Evolutionary conservation across 1,140 invertebrate species (phyloP), one percentile per base, ranked within the genome.

Genomic region (Drosophila ironensis): DNA sequence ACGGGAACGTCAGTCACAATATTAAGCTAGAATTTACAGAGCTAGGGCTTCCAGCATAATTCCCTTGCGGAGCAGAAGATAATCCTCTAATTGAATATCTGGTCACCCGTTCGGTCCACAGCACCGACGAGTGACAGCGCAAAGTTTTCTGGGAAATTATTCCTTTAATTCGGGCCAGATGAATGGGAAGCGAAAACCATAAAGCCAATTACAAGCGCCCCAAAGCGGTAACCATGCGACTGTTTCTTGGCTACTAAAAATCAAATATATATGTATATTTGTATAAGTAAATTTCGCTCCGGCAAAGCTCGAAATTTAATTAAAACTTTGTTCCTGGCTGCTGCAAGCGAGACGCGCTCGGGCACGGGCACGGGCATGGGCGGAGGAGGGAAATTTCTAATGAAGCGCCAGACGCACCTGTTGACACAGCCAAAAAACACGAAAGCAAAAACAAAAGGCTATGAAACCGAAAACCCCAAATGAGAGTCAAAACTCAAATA

Each of bases 341-440:
- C 19, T 6, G 40, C 28, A 11, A 11, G 33, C n/a, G 11, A 20
- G 17, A 28, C n/a, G n/a, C n/a, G n/a, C n/a, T n/a, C n/a, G n/a
- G n/a, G n/a, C n/a, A n/a, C n/a, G n/a, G n/a, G n/a, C n/a, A n/a
- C n/a, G n/a, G n/a, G n/a, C n/a, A n/a, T n/a, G 20, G 3, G 25
- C 20, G 27, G 24, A 25, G 9, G 17, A 35, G 7, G 28, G 37
- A 67, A 52, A 72, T 76, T 48, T 59, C 37, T 77, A 77, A 81
- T 81, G 61, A 76, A 77, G 72, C 84, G 77, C 72, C 72, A 82
- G 68, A 37, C 73, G 46, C 77, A 82, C 77, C 78, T 82, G 78
- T 82, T 82, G 78, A 66, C 77, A 77, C 25, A 80, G 38, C 9
- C 41, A 9, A 25, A 68, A 42, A 67, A 60, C 56, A 38, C 24